These are phyloP conservation scores for Dipus sagitta DNA, from an alignment of 2,797 vertebrate species.

Conservation along the genomic window DNA sequence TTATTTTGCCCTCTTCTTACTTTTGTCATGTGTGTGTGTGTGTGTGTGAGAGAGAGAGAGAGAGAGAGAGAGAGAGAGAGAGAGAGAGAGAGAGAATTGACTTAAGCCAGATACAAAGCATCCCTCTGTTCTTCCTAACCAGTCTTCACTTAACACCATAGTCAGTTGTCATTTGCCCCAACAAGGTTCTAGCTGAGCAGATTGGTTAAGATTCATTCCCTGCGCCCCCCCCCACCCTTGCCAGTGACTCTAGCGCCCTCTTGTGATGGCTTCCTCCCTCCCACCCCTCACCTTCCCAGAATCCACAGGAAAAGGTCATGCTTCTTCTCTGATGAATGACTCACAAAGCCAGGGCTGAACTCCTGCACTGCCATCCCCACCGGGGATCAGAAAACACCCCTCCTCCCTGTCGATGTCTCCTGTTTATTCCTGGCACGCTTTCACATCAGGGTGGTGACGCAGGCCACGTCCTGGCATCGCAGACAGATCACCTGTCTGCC, in stretches of 20 bases:
- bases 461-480: background rate
- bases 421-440: background rate
- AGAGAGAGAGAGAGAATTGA: no score
- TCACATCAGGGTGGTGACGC: background rate
- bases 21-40: background rate
- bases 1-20: background rate
- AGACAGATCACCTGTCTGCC: background rate
- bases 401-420: background rate
- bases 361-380: background rate
- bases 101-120: no score
- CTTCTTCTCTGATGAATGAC: constrained; percentile 70
- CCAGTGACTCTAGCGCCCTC: background rate
- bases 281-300: constrained; percentile 23
- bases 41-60: no score
- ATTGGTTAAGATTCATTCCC: background rate
- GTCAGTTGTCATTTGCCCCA: background rate
- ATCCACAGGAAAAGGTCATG: constrained; percentile 37
- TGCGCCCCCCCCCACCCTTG: background rate
- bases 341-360: constrained; percentile 42
- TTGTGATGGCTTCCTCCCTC: background rate
- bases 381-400: background rate
- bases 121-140: background rate
- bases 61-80: no score
- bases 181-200: background rate
- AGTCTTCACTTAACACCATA: no score